These are phyloP conservation scores for Lamellibrachia luymesi DNA, from an alignment of 1,140 invertebrate genomes.

Conservation along the genomic window DNA sequence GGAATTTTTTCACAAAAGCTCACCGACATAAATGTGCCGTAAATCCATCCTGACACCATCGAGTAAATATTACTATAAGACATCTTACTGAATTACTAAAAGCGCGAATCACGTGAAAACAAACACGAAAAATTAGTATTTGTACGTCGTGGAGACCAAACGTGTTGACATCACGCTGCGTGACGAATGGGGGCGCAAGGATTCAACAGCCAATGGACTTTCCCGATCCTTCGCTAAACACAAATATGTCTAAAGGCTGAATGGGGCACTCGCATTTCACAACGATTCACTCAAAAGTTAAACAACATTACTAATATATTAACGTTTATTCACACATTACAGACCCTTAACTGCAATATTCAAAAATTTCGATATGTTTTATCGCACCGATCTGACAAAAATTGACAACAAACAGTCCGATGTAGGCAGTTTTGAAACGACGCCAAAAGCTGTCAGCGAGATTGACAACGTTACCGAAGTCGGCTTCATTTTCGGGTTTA, in stretches of 20 bases:
- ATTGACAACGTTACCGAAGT: background rate
- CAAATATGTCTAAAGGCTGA: background rate
- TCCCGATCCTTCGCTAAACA: background rate
- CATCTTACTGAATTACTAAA: background rate
- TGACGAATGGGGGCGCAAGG: background rate
- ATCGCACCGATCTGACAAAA: background rate
- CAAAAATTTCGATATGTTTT: background rate
- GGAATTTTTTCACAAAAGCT: background rate
- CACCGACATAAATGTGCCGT: background rate
- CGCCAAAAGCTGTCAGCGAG: background rate
- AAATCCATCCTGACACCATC: background rate
- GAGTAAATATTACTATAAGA: background rate
- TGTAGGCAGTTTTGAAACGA: background rate
- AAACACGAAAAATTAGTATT: background rate
- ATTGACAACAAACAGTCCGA: constrained; percentile 4
- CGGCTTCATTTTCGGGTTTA: background rate
- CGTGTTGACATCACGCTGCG: background rate
- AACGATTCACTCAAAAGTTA: background rate
- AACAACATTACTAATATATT: background rate
- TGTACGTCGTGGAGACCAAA: background rate
- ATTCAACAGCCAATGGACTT: background rate
- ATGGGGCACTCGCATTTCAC: background rate
- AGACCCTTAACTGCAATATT: background rate
- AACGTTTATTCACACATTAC: background rate
- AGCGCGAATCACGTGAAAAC: background rate